These are phyloP conservation scores for Archegozetes longisetosus DNA, from an alignment of 1,140 invertebrate species.

Conservation along the genomic window DNA sequence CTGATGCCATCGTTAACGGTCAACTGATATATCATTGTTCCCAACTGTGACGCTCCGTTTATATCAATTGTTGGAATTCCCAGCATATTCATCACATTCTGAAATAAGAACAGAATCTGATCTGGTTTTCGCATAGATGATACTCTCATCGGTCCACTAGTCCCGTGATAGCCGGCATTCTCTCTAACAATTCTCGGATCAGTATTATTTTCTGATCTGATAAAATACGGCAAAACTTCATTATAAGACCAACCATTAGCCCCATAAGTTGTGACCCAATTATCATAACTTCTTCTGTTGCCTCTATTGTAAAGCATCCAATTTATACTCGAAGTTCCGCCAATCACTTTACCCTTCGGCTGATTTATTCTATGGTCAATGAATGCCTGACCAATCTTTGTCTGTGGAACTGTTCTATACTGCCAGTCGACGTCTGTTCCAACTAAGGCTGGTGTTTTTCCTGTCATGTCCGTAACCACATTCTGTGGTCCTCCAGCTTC, in stretches of 20 bases:
- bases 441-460: slow-evolving; percentile 68
- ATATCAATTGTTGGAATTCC: slow-evolving; percentile 63
- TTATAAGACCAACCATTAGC: slow-evolving; percentile 82
- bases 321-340: slow-evolving; percentile 81
- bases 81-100: slow-evolving; percentile 58
- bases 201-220: slow-evolving; percentile 52
- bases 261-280: slow-evolving; percentile 67
- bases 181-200: slow-evolving; percentile 5
- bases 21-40: slow-evolving; percentile 43
- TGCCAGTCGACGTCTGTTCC: slow-evolving; percentile 65
- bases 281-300: slow-evolving; percentile 78
- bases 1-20: slow-evolving; percentile 64
- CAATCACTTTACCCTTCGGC: slow-evolving; percentile 43
- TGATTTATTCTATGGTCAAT: slow-evolving; percentile 60
- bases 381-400: slow-evolving; percentile 56
- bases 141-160: slow-evolving; percentile 62
- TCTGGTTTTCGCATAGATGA: slow-evolving; percentile 64
- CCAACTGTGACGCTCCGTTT: slow-evolving; percentile 63
- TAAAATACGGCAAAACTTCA: slow-evolving; percentile 73
- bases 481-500: slow-evolving; percentile 84
- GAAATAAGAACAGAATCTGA: slow-evolving; percentile 56
- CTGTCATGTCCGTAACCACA: slow-evolving; percentile 68
- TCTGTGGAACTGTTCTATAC: slow-evolving; percentile 67
- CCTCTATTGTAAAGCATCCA: slow-evolving; percentile 93
- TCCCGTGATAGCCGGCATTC: slow-evolving; percentile 45